Evolutionary conservation across 2,797 vertebrate genomes (phyloP).

Genomic region (Triplophysa bombifrons): DNA sequence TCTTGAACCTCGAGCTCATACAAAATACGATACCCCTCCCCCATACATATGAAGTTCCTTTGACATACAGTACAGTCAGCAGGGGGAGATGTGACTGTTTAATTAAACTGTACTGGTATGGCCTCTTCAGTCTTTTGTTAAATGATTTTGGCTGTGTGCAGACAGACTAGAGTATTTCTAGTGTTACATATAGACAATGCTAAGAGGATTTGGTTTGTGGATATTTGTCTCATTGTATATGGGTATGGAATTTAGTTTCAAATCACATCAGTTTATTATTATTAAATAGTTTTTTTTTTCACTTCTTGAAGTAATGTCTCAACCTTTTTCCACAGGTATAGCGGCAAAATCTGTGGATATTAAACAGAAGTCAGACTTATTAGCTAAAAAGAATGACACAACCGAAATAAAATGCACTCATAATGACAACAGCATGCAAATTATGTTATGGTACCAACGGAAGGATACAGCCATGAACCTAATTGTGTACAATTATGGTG

Average conservation of each 20-base stretch:
- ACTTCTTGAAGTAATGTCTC: background rate
- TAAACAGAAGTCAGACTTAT: background rate
- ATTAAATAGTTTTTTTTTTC: background rate
- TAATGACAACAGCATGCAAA: constrained; percentile 3
- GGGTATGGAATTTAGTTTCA: background rate
- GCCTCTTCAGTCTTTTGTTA: background rate
- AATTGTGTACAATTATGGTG: background rate
- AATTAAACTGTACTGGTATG: background rate
- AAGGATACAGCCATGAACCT: constrained; percentile 20
- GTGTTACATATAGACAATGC: constrained; percentile 3
- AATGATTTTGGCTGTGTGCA: background rate
- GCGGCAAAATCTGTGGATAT: background rate
- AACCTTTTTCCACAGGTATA: background rate
- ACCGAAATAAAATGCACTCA: background rate
- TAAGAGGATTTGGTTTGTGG: background rate
- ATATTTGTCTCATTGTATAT: background rate
- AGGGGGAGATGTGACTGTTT: constrained; percentile 18
- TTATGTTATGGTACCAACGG: constrained; percentile 49
- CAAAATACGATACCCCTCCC: background rate
- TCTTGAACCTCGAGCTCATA: background rate
- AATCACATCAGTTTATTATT: background rate
- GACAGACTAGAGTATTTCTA: background rate
- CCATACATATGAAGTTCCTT: background rate
- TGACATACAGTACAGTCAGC: background rate
- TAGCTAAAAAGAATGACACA: background rate